These are phyloP conservation scores for Panopea generosa DNA, from an alignment of 2,888 invertebrate genomes.

Conservation along the genomic window DNA sequence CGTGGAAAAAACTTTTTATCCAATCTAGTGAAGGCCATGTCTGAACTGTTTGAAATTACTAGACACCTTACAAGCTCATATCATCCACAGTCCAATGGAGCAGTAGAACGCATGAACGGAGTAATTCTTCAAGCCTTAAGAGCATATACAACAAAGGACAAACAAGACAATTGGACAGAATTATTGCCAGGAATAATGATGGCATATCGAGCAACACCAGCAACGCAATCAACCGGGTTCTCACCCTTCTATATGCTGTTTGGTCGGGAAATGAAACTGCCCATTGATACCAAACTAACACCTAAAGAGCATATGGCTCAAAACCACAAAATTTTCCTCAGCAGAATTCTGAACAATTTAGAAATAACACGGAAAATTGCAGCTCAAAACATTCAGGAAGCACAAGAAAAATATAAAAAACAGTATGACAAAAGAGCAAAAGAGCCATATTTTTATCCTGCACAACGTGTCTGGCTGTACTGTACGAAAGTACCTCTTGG, in stretches of 20 bases:
- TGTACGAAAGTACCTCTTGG: too few relatives aligned
- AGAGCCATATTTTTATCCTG: conserved; percentile 28
- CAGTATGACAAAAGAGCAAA: conserved; percentile 47
- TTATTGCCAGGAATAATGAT: conserved; percentile 54
- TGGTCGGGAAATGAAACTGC: conserved; percentile 51
- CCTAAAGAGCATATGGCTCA: conserved; percentile 24
- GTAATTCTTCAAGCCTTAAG: conserved; percentile 53
- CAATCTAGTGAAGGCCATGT: conserved; percentile 38
- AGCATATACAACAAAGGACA: conserved; percentile 37
- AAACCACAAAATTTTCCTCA: conserved; percentile 5
- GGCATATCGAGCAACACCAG: conserved; percentile 55
- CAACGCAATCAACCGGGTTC: conserved; percentile 44
- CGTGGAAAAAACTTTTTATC: conserved; percentile 49
- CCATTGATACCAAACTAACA: too few relatives aligned
- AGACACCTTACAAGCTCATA: conserved; percentile 40
- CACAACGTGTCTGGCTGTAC: conserved; percentile 41
- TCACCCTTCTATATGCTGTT: conserved; percentile 38
- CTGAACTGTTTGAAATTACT: conserved; percentile 41
- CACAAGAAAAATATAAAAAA: conserved; percentile 35
- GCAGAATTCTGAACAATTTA: too few relatives aligned
- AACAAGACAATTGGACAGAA: conserved; percentile 50
- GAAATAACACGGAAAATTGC: conserved; percentile 32
- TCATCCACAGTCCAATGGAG: conserved; percentile 53
- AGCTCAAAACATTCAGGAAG: conserved; percentile 22
- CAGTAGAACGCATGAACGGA: conserved; percentile 55